Percentiles rank a stretch among this genome's conserved stretches.
Evolutionary conservation across 1,140 invertebrate genomes (phyloP).

Genomic region (Zaprionus africanus): DNA sequence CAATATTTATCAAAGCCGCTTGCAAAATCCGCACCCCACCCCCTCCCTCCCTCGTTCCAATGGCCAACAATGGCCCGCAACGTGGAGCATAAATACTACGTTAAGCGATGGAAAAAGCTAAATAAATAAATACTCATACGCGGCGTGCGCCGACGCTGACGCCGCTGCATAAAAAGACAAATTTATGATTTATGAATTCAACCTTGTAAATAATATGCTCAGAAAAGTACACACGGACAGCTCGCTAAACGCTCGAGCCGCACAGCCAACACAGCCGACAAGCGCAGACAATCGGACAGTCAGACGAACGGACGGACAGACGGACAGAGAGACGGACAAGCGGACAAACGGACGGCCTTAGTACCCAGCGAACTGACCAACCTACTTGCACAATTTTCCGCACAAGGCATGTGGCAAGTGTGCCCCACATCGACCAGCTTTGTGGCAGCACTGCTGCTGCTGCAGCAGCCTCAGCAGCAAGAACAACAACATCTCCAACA

Average conservation of each 20-base stretch:
- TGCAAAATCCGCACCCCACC: constrained; percentile 52
- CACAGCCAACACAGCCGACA: constrained; percentile 2
- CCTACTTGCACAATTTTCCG: constrained; percentile 82
- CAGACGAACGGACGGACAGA: constrained; percentile 15
- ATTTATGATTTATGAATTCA: constrained; percentile 84
- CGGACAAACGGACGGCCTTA: constrained; percentile 22
- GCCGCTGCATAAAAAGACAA: constrained; percentile 80
- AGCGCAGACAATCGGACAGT: constrained; percentile 4
- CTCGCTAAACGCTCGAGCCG: constrained; percentile 45
- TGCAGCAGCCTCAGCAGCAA: constrained; percentile 29
- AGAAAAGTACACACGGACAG: constrained; percentile 66
- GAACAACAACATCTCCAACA: constrained; percentile 28
- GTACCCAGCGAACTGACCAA: constrained; percentile 63
- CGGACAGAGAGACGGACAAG: constrained; percentile 28
- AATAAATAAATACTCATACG: constrained; percentile 54
- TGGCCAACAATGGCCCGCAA: constrained; percentile 64
- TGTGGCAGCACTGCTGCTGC: not conserved
- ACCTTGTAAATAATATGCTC: constrained; percentile 83
- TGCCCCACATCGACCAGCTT: constrained; percentile 73
- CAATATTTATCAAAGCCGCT: constrained; percentile 80
- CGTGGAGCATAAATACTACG: constrained; percentile 75
- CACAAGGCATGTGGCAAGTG: constrained; percentile 81
- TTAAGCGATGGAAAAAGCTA: constrained; percentile 18
- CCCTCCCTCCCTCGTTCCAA: not conserved
- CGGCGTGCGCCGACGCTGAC: constrained; percentile 59